Evolutionary conservation across 1,140 invertebrate genomes (phyloP), one percentile per base, ranked within the genome.

Genomic region (Druon quercuslanigerum): DNA sequence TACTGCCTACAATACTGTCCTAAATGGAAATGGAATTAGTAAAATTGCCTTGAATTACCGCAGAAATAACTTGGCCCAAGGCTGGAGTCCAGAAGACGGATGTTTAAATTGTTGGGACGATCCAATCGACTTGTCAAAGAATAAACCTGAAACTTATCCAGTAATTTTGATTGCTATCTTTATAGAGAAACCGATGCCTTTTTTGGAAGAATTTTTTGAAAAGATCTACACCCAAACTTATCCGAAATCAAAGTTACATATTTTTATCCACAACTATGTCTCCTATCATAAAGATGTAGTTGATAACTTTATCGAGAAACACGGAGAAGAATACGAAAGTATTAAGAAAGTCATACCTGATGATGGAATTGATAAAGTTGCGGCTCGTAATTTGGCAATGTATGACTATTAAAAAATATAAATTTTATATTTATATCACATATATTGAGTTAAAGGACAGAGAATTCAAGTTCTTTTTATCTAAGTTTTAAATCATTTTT

Each of bases 1-100:
- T 91, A 94, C 93, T 6, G 92, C 93, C 19, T 98, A 96, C 81
- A 95, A 96, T 76, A 96, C 96, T 2, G 92, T 94, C 20, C 98
- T 99, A 14, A 98, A 99, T 90, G 99, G 98, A 14, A 99, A 99
- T 92, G 98, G 98, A 9, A 92, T 92, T 1, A 96, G 96, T 50
- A 99, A 99, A 91, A 85, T 96, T 66, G 92, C 93, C 2, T 88
- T 97, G 25, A 96, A 99, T 92, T 94, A 96, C 16, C 92, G 99
- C 19, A 95, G 95, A 8, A 99, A 99, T 90, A 99, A 99, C 92
- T 90, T 99, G 73, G 96, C 95, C 7, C 94, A 95, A 75, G 93
- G 95, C 0, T 98, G 97, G 95, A 97, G 94, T 25, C 92, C 92
- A 0, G 93, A 94, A 50, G 90, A 94, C 60, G 97, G 97, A 6